phyloP scores from a whole-genome alignment of 2,888 invertebrate genomes.

The Chironomus tentans region DNA sequence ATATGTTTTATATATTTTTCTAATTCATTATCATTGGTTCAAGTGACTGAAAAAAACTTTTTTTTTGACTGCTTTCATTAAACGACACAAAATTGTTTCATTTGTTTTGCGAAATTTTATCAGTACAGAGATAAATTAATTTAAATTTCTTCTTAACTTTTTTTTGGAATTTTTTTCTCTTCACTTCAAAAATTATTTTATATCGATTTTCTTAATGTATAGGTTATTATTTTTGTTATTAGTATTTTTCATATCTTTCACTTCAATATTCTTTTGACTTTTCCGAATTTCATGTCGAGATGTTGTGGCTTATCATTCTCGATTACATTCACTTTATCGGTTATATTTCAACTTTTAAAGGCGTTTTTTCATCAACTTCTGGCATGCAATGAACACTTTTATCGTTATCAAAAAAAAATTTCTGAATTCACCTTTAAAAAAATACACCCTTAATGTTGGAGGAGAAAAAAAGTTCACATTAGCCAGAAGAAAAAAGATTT shows the following conservation, averaged over 20 bases:
- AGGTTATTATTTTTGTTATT: constrained; percentile 27
- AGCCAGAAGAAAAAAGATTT: constrained; percentile 2
- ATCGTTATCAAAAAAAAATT: constrained; percentile 22
- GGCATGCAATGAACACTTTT: constrained; percentile 1
- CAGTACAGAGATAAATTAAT: not conserved
- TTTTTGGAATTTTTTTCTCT: constrained; percentile 5
- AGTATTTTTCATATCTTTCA: constrained; percentile 27
- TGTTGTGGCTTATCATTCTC: not conserved
- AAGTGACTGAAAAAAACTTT: constrained; percentile 11
- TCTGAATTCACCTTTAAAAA: constrained; percentile 23
- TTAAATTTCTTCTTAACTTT: not conserved
- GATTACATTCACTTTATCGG: not conserved
- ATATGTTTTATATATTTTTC: constrained; percentile 24
- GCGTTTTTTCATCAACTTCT: constrained; percentile 4
- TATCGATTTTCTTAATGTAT: constrained; percentile 27
- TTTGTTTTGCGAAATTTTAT: not conserved
- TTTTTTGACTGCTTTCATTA: constrained; percentile 9
- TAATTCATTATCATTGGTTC: constrained; percentile 27
- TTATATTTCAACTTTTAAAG: not conserved
- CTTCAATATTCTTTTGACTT: constrained; percentile 24
- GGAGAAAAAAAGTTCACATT: constrained; percentile 5
- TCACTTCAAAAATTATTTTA: constrained; percentile 26
- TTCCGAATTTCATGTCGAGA: constrained; percentile 15
- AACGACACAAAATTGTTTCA: constrained; percentile 6
- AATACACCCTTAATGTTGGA: constrained; percentile 26